phyloP scores from a whole-genome alignment of 2,113 vertebrate species.

The Trochalopteron elliotii region DNA sequence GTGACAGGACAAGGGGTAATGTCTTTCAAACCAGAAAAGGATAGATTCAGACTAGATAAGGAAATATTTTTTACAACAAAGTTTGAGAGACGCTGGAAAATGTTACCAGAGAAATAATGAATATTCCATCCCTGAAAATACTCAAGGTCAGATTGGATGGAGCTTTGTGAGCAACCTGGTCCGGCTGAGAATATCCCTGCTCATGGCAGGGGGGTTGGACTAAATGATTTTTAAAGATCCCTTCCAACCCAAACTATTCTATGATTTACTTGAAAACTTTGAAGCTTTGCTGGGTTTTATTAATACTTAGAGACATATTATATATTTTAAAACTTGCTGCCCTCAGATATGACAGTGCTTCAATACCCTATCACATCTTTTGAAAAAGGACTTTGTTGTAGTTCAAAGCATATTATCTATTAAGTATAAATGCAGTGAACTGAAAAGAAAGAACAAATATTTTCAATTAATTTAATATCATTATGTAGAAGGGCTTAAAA shows the following conservation, averaged over 20 bases:
- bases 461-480: slow-evolving; percentile 19
- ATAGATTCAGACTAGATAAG: not conserved
- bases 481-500: not conserved
- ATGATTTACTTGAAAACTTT: not conserved
- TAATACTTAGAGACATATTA: not conserved
- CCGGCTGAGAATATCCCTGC: not conserved
- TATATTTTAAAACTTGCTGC: not conserved
- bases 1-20: too few relatives aligned
- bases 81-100: not conserved
- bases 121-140: not conserved
- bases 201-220: fast-evolving
- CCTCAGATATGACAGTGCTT: not conserved
- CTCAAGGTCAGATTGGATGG: not conserved
- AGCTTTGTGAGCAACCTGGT: not conserved
- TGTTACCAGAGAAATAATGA: not conserved
- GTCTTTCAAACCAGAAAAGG: not conserved
- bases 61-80: not conserved
- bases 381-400: not conserved
- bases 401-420: not conserved
- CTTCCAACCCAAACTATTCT: not conserved
- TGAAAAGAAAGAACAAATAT: slow-evolving; percentile 6
- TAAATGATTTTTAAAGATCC: not conserved
- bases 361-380: not conserved
- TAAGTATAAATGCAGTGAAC: not conserved
- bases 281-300: not conserved